Conservation (phyloP, 2,113 vertebrate species). For the Meriones unguiculatus region DNA sequence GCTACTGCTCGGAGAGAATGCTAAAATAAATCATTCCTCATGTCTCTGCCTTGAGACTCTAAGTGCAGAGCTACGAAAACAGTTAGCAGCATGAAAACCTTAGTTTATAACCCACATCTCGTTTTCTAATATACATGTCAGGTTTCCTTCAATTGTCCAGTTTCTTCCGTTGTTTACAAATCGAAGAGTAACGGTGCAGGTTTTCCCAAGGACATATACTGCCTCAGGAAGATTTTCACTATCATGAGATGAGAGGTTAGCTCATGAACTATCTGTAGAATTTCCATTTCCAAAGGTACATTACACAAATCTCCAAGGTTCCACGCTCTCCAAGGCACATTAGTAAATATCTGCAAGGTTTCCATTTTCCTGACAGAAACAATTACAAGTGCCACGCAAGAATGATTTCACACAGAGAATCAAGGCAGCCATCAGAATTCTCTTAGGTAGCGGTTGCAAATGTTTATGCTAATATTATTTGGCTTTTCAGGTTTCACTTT, state of each 20-base stretch:
- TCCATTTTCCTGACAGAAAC: constrained; percentile 89
- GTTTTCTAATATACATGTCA: constrained; percentile 54
- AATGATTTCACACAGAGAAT: constrained; percentile 83
- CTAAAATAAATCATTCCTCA: background rate
- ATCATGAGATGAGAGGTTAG: constrained; percentile 52
- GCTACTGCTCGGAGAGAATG: constrained; percentile 17
- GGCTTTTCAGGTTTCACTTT: constrained; percentile 61
- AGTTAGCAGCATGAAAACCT: background rate
- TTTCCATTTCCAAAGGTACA: constrained; percentile 86
- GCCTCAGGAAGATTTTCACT: constrained; percentile 81
- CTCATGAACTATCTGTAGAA: constrained; percentile 82
- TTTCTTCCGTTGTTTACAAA: constrained; percentile 78
- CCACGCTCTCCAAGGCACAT: constrained; percentile 83
- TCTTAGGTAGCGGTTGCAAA: constrained; percentile 78
- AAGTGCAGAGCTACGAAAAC: background rate
- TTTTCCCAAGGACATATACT: constrained; percentile 84
- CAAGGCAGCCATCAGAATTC: constrained; percentile 75
- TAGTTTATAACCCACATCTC: constrained; percentile 36
- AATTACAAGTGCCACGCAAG: constrained; percentile 87
- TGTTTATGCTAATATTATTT: constrained; percentile 77
- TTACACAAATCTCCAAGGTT: constrained; percentile 86
- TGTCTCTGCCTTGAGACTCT: constrained; percentile 56
- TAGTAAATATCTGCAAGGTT: constrained; percentile 84
- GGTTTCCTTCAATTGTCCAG: constrained; percentile 67
- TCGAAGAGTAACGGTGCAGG: constrained; percentile 70